phyloP scores from a whole-genome alignment of 2,113 vertebrate genomes.

The Anser brachyrhynchus region DNA sequence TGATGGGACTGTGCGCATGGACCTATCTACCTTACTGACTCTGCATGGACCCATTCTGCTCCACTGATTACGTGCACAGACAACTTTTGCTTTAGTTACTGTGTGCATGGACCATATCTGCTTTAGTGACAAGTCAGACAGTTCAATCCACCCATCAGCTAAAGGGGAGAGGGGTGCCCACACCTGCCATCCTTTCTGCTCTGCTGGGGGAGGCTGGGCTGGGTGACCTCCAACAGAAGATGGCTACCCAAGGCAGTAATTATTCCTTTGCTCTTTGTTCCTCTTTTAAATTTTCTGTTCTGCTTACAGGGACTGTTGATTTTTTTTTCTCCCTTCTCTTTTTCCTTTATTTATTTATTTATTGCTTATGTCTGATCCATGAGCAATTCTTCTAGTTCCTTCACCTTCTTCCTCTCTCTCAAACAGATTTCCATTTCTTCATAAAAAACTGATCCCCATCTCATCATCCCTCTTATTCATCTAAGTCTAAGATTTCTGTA shows the following conservation, averaged over 20 bases:
- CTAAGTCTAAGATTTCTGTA: background rate
- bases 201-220: background rate
- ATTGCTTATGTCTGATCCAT: background rate
- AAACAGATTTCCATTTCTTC: background rate
- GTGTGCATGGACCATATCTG: too few relatives aligned
- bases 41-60: fast-evolving
- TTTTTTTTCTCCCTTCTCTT: background rate
- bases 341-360: background rate
- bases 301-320: background rate
- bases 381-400: background rate
- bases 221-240: background rate
- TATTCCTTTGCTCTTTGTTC: background rate
- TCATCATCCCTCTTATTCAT: background rate
- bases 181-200: background rate
- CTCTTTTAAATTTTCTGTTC: background rate
- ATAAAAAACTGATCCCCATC: background rate
- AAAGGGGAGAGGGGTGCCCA: background rate
- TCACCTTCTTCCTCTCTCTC: background rate
- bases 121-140: background rate
- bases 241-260: background rate
- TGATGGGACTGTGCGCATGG: background rate
- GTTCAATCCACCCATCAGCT: fast-evolving
- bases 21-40: background rate
- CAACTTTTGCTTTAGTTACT: background rate
- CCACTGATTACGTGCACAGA: fast-evolving